Base-by-base conservation (phyloP, 2,797 vertebrate species). In the Alectoris magna region DNA sequence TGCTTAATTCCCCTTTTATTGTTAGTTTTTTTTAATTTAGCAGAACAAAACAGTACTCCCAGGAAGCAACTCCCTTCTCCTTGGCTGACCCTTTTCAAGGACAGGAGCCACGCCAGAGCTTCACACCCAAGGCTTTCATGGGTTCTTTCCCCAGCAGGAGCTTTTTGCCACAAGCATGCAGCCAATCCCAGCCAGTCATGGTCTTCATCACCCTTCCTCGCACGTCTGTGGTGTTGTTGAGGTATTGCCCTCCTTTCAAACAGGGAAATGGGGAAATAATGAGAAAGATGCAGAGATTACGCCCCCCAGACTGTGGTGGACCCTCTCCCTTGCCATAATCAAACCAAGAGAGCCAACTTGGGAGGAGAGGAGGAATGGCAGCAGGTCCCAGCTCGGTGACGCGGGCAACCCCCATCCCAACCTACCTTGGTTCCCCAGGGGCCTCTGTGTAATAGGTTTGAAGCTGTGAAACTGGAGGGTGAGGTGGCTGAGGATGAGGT, bases 161-260 rank as follows among this genome's bases (percentile, higher is more conserved):
- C 0, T 0, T 18, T 31, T 7, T 14, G 14, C n/a, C 3, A 0
- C 2, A 49, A 62, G 59, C 18, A 43, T 5, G 26, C 26, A 1
- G 2, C 23, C 19, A 6, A 21, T 36, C 18, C 26, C 56, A 48
- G n/a, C 34, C 24, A 38, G n/a, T 6, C 27, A 22, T 16, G 10
- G 38, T 14, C 8, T 62, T 73, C 56, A 38, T 38, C 15, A 56
- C 41, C 51, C 14, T 31, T 87, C 43, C 43, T 67, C 13, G 5
- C 3, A 4, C 23, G 2, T 5, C 2, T n/a, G 5, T 23, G 14
- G n/a, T 62, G 38, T 44, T 60, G 34, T 34, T 34, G 34, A 34
- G 34, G 34, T 34, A 6, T 39, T 39, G 39, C 39, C 39, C 39
- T 39, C 39, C 39, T 39, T 39, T 39, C 39, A 39, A 58, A 34